phyloP scores from a whole-genome alignment of 2,797 vertebrate genomes.

The Tokudaia tokunoshimensis region DNA sequence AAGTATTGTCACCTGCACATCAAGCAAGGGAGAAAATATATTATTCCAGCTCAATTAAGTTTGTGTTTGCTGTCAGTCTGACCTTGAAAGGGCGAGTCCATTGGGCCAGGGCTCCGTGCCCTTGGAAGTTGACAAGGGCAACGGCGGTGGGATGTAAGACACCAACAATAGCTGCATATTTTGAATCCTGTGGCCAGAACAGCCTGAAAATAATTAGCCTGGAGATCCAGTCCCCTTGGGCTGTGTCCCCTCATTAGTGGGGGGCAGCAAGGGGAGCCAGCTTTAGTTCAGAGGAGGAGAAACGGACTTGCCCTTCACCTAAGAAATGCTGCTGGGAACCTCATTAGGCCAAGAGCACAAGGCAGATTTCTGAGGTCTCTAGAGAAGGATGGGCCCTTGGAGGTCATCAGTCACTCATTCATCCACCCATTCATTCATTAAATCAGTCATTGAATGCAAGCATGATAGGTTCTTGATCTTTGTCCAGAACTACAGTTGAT shows the following conservation, averaged over 20 bases:
- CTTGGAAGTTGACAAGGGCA: constrained; percentile 75
- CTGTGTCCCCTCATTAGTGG: constrained; percentile 78
- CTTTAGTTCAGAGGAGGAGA: constrained; percentile 65
- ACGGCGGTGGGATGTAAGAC: constrained; percentile 74
- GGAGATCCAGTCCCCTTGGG: constrained; percentile 73
- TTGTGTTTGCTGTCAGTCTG: constrained; percentile 78
- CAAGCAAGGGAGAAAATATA: constrained; percentile 71
- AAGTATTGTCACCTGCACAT: constrained; percentile 82
- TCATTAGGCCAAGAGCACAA: constrained; percentile 68
- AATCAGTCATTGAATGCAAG: background rate
- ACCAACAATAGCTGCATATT: constrained; percentile 70
- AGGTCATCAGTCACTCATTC: background rate
- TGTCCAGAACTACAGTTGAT: background rate
- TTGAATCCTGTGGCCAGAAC: constrained; percentile 69
- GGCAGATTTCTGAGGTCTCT: constrained; percentile 28
- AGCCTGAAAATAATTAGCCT: constrained; percentile 77
- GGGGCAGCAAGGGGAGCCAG: constrained; percentile 10
- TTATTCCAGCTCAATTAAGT: constrained; percentile 83
- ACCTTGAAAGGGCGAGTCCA: constrained; percentile 76
- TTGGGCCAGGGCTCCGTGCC: constrained; percentile 60
- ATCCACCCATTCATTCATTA: constrained; percentile 1
- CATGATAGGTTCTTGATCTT: background rate
- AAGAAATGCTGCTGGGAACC: constrained; percentile 62
- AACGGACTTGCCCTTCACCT: constrained; percentile 61
- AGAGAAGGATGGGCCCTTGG: background rate